Conservation (phyloP, 2,113 vertebrate species). For the Heliornis fulica region DNA sequence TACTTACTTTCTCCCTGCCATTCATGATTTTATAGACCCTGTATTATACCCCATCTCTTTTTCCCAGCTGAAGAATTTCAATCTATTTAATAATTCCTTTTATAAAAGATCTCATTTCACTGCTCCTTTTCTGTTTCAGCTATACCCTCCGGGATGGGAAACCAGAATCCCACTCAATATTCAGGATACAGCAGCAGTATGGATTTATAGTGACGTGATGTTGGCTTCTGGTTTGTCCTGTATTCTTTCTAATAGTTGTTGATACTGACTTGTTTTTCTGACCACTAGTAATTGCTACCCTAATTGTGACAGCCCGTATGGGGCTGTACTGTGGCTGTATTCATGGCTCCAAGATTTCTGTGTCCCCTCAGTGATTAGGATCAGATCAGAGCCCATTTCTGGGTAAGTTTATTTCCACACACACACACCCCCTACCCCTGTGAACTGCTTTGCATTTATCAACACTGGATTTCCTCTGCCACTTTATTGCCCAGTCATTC, state of each 20-base stretch:
- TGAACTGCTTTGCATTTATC: not conserved
- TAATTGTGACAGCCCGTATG: not conserved
- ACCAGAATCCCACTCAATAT: not conserved
- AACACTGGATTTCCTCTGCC: not conserved
- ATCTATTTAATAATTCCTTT: conserved; percentile 26
- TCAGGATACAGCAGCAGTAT: not conserved
- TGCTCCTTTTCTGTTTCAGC: not conserved
- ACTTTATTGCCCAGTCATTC: not conserved
- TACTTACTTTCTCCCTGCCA: not conserved
- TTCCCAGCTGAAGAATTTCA: conserved; percentile 9
- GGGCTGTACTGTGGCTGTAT: not conserved
- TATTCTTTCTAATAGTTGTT: not conserved
- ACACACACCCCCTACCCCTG: no score
- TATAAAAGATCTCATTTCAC: conserved; percentile 5
- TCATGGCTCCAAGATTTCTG: not conserved
- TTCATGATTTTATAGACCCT: conserved; percentile 3
- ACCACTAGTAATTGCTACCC: not conserved
- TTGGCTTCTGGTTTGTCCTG: not conserved
- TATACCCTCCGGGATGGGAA: not conserved
- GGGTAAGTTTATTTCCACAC: not conserved
- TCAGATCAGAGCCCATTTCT: not conserved
- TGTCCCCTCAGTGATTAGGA: not conserved
- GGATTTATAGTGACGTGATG: not conserved
- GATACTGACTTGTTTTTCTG: not conserved
- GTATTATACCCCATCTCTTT: not conserved